Conservation (phyloP, 35 echinoderm and acorn worm species). For the Apostichopus californicus region DNA sequence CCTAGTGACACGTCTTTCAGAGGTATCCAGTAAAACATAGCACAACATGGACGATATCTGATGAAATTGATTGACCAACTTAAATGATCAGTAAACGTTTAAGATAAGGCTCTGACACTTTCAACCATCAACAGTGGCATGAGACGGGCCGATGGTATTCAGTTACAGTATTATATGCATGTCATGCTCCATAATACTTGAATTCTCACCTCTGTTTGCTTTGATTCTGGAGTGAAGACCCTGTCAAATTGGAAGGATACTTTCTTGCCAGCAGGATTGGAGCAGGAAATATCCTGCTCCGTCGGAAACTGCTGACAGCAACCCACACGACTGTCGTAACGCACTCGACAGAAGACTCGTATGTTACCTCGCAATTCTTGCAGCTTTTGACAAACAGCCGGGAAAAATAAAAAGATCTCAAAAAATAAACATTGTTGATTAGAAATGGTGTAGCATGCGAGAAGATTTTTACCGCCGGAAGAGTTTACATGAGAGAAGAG, state of each 20-base stretch:
- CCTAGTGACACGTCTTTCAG: too few species aligned
- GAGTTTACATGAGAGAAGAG: too few species aligned
- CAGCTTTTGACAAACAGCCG: conserved; percentile 22
- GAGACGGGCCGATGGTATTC: too few species aligned
- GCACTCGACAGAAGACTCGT: conserved; percentile 83
- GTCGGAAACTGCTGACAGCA: conserved; percentile 76
- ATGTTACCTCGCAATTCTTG: conserved; percentile 97
- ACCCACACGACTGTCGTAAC: conserved; percentile 69
- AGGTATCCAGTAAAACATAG: too few species aligned
- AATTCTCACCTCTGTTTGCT: conserved; percentile 75
- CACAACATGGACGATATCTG: too few species aligned
- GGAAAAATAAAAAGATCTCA: background rate
- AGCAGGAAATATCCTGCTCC: conserved; percentile 70
- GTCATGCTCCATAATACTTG: background rate
- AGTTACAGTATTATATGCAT: too few species aligned
- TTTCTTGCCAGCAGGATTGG: conserved; percentile 85
- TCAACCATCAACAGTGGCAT: too few species aligned
- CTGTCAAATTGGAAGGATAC: conserved; percentile 76
- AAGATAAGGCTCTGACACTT: too few species aligned
- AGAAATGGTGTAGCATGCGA: background rate
- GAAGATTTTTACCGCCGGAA: too few species aligned
- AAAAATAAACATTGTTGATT: background rate
- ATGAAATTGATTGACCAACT: too few species aligned
- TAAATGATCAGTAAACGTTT: too few species aligned
- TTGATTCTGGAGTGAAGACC: conserved; percentile 89